Evolutionary conservation across 1,140 invertebrate species (phyloP).

Genomic region (Elysia chlorotica): DNA sequence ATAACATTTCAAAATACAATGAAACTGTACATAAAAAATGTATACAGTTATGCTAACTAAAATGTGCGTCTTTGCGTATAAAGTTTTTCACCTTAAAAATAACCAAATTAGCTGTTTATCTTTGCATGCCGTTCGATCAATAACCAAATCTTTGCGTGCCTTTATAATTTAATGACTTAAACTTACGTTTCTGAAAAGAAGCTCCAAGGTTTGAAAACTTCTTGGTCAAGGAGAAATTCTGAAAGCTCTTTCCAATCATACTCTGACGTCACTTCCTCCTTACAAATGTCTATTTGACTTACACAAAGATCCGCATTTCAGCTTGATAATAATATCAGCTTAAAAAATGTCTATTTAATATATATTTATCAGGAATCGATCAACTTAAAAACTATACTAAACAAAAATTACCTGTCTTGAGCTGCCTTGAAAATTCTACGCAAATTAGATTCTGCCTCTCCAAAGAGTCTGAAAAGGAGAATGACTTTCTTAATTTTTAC

Average conservation of each 20-base stretch:
- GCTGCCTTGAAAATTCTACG: constrained; percentile 8
- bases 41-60: not conserved
- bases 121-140: too few relatives aligned
- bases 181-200: too few relatives aligned
- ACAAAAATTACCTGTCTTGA: not conserved
- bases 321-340: not conserved
- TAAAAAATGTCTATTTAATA: not conserved
- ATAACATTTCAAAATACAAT: not conserved
- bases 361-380: not conserved
- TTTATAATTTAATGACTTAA: too few relatives aligned
- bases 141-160: too few relatives aligned
- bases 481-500: too few relatives aligned
- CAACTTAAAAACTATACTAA: not conserved
- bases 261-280: too few relatives aligned
- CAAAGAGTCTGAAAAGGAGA: constrained; percentile 13
- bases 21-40: not conserved
- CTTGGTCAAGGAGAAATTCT: too few relatives aligned
- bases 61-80: not conserved
- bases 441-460: constrained; percentile 21
- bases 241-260: too few relatives aligned
- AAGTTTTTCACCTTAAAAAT: not conserved
- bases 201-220: too few relatives aligned
- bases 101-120: not conserved
- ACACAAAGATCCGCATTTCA: not conserved
- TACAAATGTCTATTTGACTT: too few relatives aligned